Evolutionary conservation across 2,113 vertebrate species (phyloP), one percentile per base, ranked within the genome.

Genomic region (Phrynosoma blainvillii): DNA sequence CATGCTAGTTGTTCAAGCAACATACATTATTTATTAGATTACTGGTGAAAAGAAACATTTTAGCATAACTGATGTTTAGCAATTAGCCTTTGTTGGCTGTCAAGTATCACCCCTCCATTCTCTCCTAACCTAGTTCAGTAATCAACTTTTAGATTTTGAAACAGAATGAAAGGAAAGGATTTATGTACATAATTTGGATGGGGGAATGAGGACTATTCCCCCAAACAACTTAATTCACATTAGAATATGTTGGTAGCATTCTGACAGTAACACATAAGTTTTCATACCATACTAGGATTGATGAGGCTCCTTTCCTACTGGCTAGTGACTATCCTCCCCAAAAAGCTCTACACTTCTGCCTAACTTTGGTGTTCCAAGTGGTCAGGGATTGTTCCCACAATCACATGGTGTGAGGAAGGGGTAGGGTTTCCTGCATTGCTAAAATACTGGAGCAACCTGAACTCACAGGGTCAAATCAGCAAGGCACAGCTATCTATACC

Each of bases 1-100:
- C 95, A 96, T 96, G 96, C 97, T 98, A 98, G 97, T 98, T 98
- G 97, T 99, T 98, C 96, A 98, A 98, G 98, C 95, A 97, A 99
- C 97, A 99, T 94, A 98, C 88, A 97, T 95, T 97, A 98, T 96
- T 97, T 90, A 97, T 99, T 99, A 99, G 98, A 98, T 96, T 97
- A 93, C 93, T 87, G 93, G 93, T 94, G 95, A 93, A 87, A 92
- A 93, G 93, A 93, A 94, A 95, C 93, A 92, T 95, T 75, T 96
- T 94, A 92, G 92, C 2, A 82, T 94, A 94, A 96, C 54, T 36
- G 91, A 91, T 88, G 93, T 94, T 95, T 95, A 95, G 95, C 92
- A 96, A 95, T 94, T 91, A 96, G 95, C 80, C 84, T 94, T 95
- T 96, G 92, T 90, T 94, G 88, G 94, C 91, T 92, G 56, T 90